A percentile compares a stretch with the other conserved stretches of the same genome.
These are phyloP conservation scores for Electrona antarctica DNA, from an alignment of 2,113 vertebrate genomes.

Conservation along the genomic window DNA sequence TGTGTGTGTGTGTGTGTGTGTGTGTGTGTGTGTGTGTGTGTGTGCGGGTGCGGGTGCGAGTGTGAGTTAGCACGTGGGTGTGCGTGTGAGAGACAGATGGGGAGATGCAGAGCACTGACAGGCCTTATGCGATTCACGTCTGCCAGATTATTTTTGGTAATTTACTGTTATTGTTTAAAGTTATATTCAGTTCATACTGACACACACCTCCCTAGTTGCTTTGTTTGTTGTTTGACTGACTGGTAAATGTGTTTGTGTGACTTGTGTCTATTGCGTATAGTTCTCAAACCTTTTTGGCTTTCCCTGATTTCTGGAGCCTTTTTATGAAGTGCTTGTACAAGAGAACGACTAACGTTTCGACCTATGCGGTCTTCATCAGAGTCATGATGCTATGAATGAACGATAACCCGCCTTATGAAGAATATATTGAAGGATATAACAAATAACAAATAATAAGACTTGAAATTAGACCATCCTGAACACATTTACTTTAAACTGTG, in stretches of 20 bases:
- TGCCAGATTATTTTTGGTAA: constrained; percentile 80
- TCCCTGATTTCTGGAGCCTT: no score
- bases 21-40: constrained; percentile 14
- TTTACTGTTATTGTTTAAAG: constrained; percentile 77
- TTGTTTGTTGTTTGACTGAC: background rate
- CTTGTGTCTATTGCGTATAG: no score
- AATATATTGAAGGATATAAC: no score
- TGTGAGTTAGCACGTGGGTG: constrained; percentile 14
- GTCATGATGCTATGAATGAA: no score
- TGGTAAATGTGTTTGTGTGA: background rate
- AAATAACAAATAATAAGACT: no score
- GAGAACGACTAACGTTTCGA: no score
- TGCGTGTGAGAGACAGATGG: constrained; percentile 77
- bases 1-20: constrained; percentile 18
- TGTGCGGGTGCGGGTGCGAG: constrained; percentile 1
- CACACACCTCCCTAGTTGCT: constrained; percentile 15
- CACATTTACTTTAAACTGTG: no score
- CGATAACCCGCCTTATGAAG: no score
- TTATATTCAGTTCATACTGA: constrained; percentile 60
- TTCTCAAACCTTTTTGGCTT: background rate
- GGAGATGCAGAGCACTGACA: constrained; percentile 74
- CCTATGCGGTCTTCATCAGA: no score
- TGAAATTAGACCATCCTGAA: no score
- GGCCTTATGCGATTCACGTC: constrained; percentile 69
- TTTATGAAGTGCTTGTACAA: no score